Evolutionary conservation across 2,797 vertebrate species (phyloP).

Genomic region (Sparidentex hasta): DNA sequence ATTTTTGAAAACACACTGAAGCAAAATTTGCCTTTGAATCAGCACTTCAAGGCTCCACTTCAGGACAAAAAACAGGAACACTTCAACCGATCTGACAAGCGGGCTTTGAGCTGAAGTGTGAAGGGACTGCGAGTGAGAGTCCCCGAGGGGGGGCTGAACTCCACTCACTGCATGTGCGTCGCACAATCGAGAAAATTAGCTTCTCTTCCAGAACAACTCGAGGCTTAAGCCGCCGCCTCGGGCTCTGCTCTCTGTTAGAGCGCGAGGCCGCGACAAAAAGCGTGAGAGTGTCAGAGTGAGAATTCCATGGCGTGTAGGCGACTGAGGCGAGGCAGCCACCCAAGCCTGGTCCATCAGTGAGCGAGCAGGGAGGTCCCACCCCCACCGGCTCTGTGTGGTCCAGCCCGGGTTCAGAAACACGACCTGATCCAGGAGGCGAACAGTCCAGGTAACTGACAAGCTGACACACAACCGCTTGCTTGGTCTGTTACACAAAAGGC

Average conservation of each 20-base stretch:
- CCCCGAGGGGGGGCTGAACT: conserved; percentile 17
- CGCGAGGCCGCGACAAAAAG: not conserved
- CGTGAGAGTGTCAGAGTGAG: not conserved
- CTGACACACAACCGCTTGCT: conserved; percentile 5
- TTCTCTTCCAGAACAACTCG: conserved; percentile 18
- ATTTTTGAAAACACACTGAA: conserved; percentile 9
- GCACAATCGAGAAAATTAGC: conserved; percentile 41
- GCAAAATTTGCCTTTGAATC: not conserved
- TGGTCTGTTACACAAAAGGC: conserved; percentile 36
- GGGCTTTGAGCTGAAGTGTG: conserved; percentile 30
- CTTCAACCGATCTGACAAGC: conserved; percentile 19
- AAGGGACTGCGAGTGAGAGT: conserved; percentile 8
- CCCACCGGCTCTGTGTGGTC: conserved; percentile 8
- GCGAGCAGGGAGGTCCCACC: conserved; percentile 39
- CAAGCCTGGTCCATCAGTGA: conserved; percentile 22
- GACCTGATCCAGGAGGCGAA: conserved; percentile 44
- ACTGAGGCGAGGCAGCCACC: conserved; percentile 13
- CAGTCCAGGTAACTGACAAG: conserved; percentile 10
- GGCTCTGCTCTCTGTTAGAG: conserved; percentile 27
- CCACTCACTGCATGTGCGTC: not conserved
- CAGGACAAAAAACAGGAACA: conserved; percentile 1
- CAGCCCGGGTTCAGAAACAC: conserved; percentile 21
- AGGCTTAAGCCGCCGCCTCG: conserved; percentile 12
- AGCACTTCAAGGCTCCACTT: not conserved
- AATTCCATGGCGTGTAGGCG: not conserved